A percentile compares a stretch with the other conserved stretches of the same genome.
Evolutionary conservation across 2,113 vertebrate species (phyloP).

Genomic region (Trogon surrucura): DNA sequence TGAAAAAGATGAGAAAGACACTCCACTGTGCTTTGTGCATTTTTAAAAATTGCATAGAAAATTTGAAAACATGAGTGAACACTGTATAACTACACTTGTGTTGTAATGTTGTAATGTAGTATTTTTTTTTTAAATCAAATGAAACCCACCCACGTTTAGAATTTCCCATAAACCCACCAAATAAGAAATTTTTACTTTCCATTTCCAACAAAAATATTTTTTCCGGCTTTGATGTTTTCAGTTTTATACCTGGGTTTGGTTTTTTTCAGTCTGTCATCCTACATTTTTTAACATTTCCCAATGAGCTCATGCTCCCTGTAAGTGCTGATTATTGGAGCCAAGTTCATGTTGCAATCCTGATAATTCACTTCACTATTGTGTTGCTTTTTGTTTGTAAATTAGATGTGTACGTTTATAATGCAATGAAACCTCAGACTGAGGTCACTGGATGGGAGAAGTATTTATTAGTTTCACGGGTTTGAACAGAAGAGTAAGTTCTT

Average conservation of each 20-base stretch:
- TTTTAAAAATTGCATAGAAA: not conserved
- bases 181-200: not conserved
- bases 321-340: not conserved
- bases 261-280: not conserved
- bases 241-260: not conserved
- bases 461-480: not conserved
- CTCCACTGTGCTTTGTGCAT: not conserved
- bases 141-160: not conserved
- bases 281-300: not conserved
- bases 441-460: not conserved
- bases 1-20: not conserved
- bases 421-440: not conserved
- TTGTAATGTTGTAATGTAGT: not conserved
- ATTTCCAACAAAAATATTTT: not conserved
- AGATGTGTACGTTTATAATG: not conserved
- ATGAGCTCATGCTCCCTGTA: not conserved
- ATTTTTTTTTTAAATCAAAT: not conserved
- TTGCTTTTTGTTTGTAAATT: not conserved
- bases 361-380: not conserved
- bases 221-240: not conserved
- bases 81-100: not conserved
- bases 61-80: not conserved
- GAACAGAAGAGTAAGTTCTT: not conserved
- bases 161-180: not conserved
- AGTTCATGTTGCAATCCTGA: not conserved